Percentiles rank a stretch among this genome's conserved stretches.
Conservation (phyloP, 2,888 invertebrate species). For the Cataglyphis altisquamis region DNA sequence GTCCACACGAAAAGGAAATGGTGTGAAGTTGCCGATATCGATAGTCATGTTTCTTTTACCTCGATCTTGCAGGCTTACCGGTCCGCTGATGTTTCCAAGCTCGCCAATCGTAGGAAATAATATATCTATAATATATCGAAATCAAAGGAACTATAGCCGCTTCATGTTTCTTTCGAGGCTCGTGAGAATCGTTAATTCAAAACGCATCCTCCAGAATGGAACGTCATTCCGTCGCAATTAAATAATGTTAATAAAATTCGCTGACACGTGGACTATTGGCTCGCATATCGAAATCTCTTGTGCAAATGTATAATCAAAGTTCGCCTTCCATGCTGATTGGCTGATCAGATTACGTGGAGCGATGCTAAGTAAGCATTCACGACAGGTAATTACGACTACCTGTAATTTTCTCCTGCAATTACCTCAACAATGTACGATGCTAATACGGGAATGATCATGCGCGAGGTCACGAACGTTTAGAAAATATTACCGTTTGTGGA, state of each 20-base stretch:
- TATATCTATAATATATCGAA: slow-evolving; percentile 70
- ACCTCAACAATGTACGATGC: slow-evolving; percentile 46
- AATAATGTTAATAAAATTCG: slow-evolving; percentile 50
- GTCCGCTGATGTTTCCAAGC: slow-evolving; percentile 66
- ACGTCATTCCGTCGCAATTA: slow-evolving; percentile 26
- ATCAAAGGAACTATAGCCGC: slow-evolving; percentile 66
- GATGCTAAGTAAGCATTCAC: slow-evolving; percentile 50
- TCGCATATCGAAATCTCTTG: slow-evolving; percentile 58
- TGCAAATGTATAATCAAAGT: slow-evolving; percentile 52
- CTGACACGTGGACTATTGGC: slow-evolving; percentile 54
- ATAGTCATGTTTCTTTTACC: slow-evolving; percentile 59
- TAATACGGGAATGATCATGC: slow-evolving; percentile 40
- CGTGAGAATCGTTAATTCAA: slow-evolving; percentile 71
- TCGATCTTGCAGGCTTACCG: slow-evolving; percentile 1
- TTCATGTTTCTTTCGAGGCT: slow-evolving; percentile 70
- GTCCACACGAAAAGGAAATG: slow-evolving; percentile 76
- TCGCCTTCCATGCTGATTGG: slow-evolving; percentile 42
- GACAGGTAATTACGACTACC: slow-evolving; percentile 51
- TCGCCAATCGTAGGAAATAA: slow-evolving; percentile 61
- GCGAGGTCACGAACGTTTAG: slow-evolving; percentile 50
- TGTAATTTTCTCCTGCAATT: slow-evolving; percentile 44
- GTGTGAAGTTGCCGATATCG: slow-evolving; percentile 68
- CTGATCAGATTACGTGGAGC: slow-evolving; percentile 52
- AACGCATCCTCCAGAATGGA: slow-evolving; percentile 54
- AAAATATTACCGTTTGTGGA: slow-evolving; percentile 32